A percentile compares a stretch with the other conserved stretches of the same genome.
Evolutionary conservation across 2,888 invertebrate genomes (phyloP).

Genomic region (Zhengitettix transpicula): DNA sequence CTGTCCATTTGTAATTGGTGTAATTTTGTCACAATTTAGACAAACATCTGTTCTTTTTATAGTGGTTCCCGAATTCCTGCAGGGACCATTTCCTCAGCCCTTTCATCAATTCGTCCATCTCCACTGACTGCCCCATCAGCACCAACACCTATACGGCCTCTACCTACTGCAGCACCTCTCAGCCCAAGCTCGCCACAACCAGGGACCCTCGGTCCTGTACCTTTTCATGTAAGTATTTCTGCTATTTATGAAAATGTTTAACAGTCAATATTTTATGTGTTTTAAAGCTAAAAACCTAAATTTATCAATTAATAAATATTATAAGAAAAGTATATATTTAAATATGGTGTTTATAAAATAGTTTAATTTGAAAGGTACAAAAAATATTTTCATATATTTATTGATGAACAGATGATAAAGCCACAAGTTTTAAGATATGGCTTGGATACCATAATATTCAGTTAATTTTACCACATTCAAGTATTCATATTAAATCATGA

Average conservation of each 20-base stretch:
- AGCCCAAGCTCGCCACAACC: constrained; percentile 18
- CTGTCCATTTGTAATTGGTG: neutral
- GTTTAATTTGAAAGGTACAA: too few species aligned
- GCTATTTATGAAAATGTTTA: neutral
- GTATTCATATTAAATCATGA: too few species aligned
- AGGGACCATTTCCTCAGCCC: constrained; percentile 56
- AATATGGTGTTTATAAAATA: too few species aligned
- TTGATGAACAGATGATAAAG: too few species aligned
- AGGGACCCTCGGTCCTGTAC: constrained; percentile 36
- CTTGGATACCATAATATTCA: too few species aligned
- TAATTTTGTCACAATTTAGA: neutral
- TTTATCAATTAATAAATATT: too few species aligned
- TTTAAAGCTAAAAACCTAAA: too few species aligned
- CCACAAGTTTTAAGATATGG: too few species aligned
- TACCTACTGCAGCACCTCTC: constrained; percentile 1
- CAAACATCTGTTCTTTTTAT: constrained; percentile 15
- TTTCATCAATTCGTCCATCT: constrained; percentile 22
- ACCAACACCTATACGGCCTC: constrained; percentile 33
- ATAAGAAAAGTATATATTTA: too few species aligned
- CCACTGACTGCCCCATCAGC: constrained; percentile 33
- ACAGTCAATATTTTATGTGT: neutral
- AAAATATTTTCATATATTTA: too few species aligned
- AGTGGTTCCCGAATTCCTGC: constrained; percentile 55
- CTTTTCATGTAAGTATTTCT: constrained; percentile 46
- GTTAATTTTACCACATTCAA: too few species aligned